Percentiles rank a stretch among this genome's conserved stretches.
phyloP scores from a whole-genome alignment of 2,888 invertebrate genomes.

The Salticus scenicus region DNA sequence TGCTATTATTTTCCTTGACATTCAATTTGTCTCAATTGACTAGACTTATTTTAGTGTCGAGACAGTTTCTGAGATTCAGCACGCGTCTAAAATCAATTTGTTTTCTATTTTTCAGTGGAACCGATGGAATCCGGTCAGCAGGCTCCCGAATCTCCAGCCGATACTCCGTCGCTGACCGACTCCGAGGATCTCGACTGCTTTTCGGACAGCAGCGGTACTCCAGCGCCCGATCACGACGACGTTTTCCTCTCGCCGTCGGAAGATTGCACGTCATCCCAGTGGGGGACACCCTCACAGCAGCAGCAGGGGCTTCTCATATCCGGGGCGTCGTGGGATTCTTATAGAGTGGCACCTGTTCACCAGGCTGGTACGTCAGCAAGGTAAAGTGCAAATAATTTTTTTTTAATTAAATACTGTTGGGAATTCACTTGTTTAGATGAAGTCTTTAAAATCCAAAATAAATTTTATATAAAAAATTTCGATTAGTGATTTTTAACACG shows the following conservation, averaged over 20 bases:
- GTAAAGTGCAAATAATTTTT: not conserved
- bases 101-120: not conserved
- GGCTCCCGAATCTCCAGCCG: not conserved
- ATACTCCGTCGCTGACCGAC: slow-evolving; percentile 39
- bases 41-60: no score
- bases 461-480: no score
- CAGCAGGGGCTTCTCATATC: not conserved
- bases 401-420: no score
- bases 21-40: no score
- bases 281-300: not conserved
- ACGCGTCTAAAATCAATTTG: no score
- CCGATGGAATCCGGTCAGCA: slow-evolving; percentile 32
- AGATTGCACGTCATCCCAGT: slow-evolving; percentile 16
- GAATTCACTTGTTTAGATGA: no score
- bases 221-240: slow-evolving; percentile 40
- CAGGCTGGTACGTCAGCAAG: not conserved
- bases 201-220: slow-evolving; percentile 41
- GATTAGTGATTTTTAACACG: no score
- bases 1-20: no score
- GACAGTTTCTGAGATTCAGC: no score
- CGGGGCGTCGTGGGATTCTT: slow-evolving; percentile 15
- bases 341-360: not conserved
- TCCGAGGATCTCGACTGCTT: slow-evolving; percentile 58
- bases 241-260: slow-evolving; percentile 49
- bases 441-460: no score